Conservation (phyloP, 1,140 invertebrate species). For the Euwallacea similis region DNA sequence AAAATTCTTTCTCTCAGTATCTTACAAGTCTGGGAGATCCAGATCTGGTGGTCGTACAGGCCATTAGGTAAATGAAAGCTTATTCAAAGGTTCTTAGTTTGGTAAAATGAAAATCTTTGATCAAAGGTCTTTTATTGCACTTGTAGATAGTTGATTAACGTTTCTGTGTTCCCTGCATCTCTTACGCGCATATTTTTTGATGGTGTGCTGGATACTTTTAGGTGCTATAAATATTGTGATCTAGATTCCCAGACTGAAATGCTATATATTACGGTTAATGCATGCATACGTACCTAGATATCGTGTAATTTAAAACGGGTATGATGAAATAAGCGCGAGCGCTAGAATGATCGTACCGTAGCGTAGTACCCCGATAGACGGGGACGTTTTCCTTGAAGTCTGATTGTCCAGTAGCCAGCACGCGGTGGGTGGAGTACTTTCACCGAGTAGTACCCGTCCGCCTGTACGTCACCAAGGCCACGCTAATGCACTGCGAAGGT, state of each 20-base stretch:
- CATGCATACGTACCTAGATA: background rate
- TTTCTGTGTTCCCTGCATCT: too few species aligned
- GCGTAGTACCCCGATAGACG: conserved; percentile 21
- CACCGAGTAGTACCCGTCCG: conserved; percentile 24
- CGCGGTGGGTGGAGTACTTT: conserved; percentile 37
- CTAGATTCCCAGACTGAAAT: conserved; percentile 4
- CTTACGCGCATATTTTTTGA: too few species aligned
- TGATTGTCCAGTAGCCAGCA: conserved; percentile 28
- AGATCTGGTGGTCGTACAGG: too few species aligned
- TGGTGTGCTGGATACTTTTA: too few species aligned
- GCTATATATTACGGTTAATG: background rate
- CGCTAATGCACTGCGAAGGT: conserved; percentile 3
- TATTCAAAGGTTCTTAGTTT: too few species aligned
- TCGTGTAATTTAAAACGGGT: conserved; percentile 19
- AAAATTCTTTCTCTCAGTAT: too few species aligned
- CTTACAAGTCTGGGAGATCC: too few species aligned
- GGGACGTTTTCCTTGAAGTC: conserved; percentile 37
- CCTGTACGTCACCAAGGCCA: conserved; percentile 31
- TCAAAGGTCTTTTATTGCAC: too few species aligned
- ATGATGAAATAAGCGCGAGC: conserved; percentile 27
- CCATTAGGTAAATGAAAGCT: too few species aligned
- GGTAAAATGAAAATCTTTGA: too few species aligned
- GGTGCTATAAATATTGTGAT: background rate
- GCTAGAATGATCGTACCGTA: conserved; percentile 17
- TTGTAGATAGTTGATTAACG: too few species aligned